Base-by-base conservation (phyloP, 2,797 vertebrate genomes). In the Dendrocincla tyrannina region DNA sequence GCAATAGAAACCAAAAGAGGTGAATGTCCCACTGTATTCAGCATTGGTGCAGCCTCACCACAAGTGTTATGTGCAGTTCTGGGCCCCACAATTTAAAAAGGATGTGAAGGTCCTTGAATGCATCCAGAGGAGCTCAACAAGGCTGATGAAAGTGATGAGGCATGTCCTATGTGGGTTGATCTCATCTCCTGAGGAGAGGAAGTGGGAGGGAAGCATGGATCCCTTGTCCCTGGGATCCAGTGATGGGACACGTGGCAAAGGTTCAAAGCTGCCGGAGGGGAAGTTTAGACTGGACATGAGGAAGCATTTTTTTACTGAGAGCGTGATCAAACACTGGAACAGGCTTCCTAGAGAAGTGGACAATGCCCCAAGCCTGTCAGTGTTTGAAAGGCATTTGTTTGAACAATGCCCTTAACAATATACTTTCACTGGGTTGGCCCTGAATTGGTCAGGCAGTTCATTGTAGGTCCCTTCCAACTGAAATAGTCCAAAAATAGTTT, bases 211-310 rank as follows among this genome's bases (percentile, higher is more conserved):
- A 62, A 24, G 25, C 22, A 7, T 9, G 18, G 24, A 53, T 30
- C 49, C 16, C 39, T 35, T 35, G 25, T 53, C 6, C 9, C 49
- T 53, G 60, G 25, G 25, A 30, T 64, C 19, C 19, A 53, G 17
- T 13, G 49, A 35, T 24, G n/a, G 13, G 15, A 30, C 3, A 0
- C 1, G 2, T 30, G 32, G n/a, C 15, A 77, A 33, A 11, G 37
- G 25, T 15, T 77, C 15, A 22, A 28, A 52, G 32, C 39, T 77
- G 32, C 20, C 10, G 19, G 9, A 11, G 9, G 7, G 32, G 25
- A 23, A 41, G 16, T 53, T 77, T 35, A 42, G 25, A 30, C 9
- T 30, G n/a, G 32, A 53, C 15, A 33, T 22, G 10, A 42, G 32
- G 19, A 52, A 77, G 25, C 19, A 35, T 42, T 77, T 35, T 15